These are phyloP conservation scores for Sinocyclocheilus maitianheensis DNA, from an alignment of 2,113 vertebrate genomes.

Conservation along the genomic window DNA sequence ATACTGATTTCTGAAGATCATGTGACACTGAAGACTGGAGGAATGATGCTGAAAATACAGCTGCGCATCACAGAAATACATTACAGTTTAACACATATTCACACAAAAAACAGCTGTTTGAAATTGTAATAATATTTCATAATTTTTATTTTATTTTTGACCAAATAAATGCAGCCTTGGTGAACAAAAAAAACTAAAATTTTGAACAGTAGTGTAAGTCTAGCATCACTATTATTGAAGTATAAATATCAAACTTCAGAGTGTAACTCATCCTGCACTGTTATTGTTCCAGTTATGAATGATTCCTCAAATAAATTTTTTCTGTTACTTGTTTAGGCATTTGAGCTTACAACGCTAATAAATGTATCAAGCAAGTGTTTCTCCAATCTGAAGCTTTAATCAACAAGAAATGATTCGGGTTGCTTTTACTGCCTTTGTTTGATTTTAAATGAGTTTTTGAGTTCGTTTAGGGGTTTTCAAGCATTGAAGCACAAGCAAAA, in stretches of 20 bases:
- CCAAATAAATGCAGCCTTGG: not conserved
- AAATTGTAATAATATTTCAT: not conserved
- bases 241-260: not conserved
- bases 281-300: not conserved
- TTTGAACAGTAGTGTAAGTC: not conserved
- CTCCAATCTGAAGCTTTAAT: too few relatives aligned
- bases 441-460: not conserved
- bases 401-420: too few relatives aligned
- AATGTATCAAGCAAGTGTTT: not conserved
- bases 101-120: too few relatives aligned
- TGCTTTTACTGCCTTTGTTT: not conserved
- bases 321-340: not conserved
- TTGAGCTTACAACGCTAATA: not conserved
- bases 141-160: not conserved
- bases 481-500: not conserved
- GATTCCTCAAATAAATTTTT: not conserved
- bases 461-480: not conserved
- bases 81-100: accelerated
- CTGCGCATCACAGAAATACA: not conserved
- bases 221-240: not conserved
- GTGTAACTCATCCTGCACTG: too few relatives aligned
- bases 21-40: not conserved
- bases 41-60: not conserved
- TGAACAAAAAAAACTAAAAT: not conserved
- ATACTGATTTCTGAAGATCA: not conserved